Evolutionary conservation across 2,797 vertebrate species (phyloP).

Genomic region (Thalassophryne amazonica): DNA sequence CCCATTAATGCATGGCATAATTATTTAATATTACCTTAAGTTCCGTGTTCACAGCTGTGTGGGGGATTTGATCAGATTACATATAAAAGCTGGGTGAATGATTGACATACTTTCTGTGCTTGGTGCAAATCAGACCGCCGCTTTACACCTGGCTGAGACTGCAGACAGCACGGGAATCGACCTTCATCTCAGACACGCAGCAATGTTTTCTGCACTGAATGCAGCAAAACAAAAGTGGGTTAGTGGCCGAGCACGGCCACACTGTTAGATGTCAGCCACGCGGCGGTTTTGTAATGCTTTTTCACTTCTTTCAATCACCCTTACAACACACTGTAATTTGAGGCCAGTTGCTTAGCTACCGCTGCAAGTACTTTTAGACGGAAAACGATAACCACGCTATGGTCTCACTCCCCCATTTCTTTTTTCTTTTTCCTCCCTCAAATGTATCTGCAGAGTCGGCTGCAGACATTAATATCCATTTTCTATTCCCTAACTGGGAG

Average conservation of each 20-base stretch:
- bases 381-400: slow-evolving; percentile 59
- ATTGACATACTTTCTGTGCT: slow-evolving; percentile 24
- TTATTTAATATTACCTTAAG: slow-evolving; percentile 59
- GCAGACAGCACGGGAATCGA: slow-evolving; percentile 19
- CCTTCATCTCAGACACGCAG: slow-evolving; percentile 19
- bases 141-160: slow-evolving; percentile 50
- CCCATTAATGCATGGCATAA: slow-evolving; percentile 76
- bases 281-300: slow-evolving; percentile 37
- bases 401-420: slow-evolving; percentile 12
- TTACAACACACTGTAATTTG: slow-evolving; percentile 58
- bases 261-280: slow-evolving; percentile 29
- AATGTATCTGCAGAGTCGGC: slow-evolving; percentile 62
- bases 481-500: slow-evolving; percentile 55
- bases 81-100: slow-evolving; percentile 23
- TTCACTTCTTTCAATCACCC: slow-evolving; percentile 68
- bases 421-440: slow-evolving; percentile 1
- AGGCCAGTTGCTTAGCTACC: slow-evolving; percentile 74
- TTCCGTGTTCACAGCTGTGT: slow-evolving; percentile 33
- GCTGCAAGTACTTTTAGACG: slow-evolving; percentile 62
- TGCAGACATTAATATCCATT: slow-evolving; percentile 68
- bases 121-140: slow-evolving; percentile 28
- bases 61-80: slow-evolving; percentile 2
- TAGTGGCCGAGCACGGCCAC: slow-evolving; percentile 34
- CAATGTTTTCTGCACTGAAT: slow-evolving; percentile 18
- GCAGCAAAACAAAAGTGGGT: slow-evolving; percentile 38